A percentile compares a stretch with the other conserved stretches of the same genome.
Evolutionary conservation across 2,888 invertebrate genomes (phyloP).

Genomic region (Anaspis maculata): DNA sequence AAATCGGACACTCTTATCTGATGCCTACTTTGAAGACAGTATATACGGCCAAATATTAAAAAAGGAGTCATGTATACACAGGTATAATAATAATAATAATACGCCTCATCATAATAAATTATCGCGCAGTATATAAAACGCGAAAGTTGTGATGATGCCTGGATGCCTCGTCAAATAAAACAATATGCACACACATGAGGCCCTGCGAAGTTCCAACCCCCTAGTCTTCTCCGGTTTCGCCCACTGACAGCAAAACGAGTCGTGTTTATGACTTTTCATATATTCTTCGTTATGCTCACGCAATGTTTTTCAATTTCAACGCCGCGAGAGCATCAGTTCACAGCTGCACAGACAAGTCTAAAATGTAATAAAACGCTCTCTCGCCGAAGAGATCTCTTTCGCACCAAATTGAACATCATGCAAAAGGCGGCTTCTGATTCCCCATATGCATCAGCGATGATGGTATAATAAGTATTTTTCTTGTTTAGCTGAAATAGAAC

Average conservation of each 20-base stretch:
- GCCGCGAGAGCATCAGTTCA: slow-evolving; percentile 25
- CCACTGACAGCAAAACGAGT: slow-evolving; percentile 26
- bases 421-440: too few species aligned
- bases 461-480: slow-evolving; percentile 15
- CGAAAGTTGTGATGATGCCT: too few species aligned
- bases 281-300: slow-evolving; percentile 29
- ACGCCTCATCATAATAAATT: slow-evolving; percentile 22
- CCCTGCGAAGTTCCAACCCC: slow-evolving; percentile 19
- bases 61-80: slow-evolving; percentile 1
- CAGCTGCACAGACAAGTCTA: slow-evolving; percentile 34
- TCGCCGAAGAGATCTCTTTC: too few species aligned
- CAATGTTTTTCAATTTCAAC: slow-evolving; percentile 40
- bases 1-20: slow-evolving; percentile 15
- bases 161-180: slow-evolving; percentile 23
- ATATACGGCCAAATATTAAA: slow-evolving; percentile 8
- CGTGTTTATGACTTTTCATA: slow-evolving; percentile 35
- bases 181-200: slow-evolving; percentile 24
- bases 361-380: slow-evolving; percentile 37
- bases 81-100: neutral
- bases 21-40: too few species aligned
- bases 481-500: slow-evolving; percentile 20
- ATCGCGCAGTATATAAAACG: slow-evolving; percentile 24
- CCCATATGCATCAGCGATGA: slow-evolving; percentile 13
- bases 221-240: slow-evolving; percentile 24
- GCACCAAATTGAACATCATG: too few species aligned